Evolutionary conservation across 2,797 vertebrate species (phyloP).

Genomic region (Ceyx erithaca): DNA sequence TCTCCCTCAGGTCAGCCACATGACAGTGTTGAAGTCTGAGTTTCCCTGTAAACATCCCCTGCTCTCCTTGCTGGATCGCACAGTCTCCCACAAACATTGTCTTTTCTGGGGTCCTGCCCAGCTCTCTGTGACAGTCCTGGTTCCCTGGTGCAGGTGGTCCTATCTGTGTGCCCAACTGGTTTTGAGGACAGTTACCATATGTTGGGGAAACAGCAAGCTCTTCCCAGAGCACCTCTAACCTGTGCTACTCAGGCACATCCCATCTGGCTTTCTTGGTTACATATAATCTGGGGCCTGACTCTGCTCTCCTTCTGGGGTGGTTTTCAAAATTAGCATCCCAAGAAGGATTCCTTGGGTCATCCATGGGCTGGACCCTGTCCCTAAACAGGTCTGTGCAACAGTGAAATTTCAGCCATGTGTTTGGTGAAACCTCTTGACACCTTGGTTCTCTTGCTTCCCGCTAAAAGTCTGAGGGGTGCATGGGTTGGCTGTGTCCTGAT

Average conservation of each 20-base stretch:
- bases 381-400: not conserved
- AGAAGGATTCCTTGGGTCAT: not conserved
- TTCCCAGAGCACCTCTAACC: not conserved
- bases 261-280: not conserved
- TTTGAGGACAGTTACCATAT: not conserved
- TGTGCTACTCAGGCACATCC: rapidly evolving
- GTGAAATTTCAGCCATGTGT: not conserved
- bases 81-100: not conserved
- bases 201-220: not conserved
- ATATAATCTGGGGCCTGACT: rapidly evolving
- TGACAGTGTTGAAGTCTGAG: rapidly evolving
- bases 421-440: not conserved
- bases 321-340: not conserved
- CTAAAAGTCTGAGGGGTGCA: not conserved
- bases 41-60: not conserved
- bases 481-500: not conserved
- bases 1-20: rapidly evolving
- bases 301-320: not conserved
- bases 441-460: not conserved
- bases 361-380: not conserved
- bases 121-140: not conserved
- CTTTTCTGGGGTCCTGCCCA: not conserved
- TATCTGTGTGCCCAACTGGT: not conserved
- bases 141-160: not conserved
- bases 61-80: not conserved